A percentile compares a stretch with the other conserved stretches of the same genome.
Evolutionary conservation across 2,797 vertebrate species (phyloP).

Genomic region (Schizothorax lantsangensis): DNA sequence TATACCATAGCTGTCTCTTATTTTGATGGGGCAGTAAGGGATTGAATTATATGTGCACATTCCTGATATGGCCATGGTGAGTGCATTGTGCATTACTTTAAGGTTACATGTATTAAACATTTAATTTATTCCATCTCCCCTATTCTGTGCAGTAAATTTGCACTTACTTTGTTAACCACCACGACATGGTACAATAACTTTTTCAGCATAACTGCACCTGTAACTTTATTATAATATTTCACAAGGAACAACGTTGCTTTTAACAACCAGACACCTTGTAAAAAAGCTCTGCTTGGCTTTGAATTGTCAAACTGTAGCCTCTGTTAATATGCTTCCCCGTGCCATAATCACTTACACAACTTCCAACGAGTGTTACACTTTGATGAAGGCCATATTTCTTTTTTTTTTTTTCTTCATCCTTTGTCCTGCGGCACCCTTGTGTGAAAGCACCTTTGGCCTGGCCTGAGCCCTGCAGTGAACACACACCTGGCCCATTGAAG

Average conservation of each 20-base stretch:
- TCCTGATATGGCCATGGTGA: background rate
- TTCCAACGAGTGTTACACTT: background rate
- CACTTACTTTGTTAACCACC: slow-evolving; percentile 29
- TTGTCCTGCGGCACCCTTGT: slow-evolving; percentile 31
- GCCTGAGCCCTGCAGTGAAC: slow-evolving; percentile 14
- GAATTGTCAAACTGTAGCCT: slow-evolving; percentile 20
- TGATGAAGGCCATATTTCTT: slow-evolving; percentile 10
- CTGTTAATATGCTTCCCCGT: slow-evolving; percentile 37
- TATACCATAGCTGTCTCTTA: background rate
- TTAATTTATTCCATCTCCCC: background rate
- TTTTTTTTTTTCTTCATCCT: slow-evolving; percentile 21
- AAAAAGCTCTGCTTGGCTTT: slow-evolving; percentile 46
- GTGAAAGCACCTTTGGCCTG: slow-evolving; percentile 55
- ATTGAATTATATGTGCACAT: slow-evolving; percentile 11
- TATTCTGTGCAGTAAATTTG: slow-evolving; percentile 36
- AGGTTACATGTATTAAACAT: background rate
- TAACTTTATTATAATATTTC: slow-evolving; percentile 54
- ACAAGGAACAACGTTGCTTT: slow-evolving; percentile 45
- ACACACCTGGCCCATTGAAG: slow-evolving; percentile 37
- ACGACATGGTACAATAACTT: slow-evolving; percentile 3
- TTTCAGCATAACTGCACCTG: slow-evolving; percentile 38
- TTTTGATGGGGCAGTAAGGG: background rate
- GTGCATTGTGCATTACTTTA: background rate
- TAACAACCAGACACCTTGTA: slow-evolving; percentile 59
- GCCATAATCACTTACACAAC: slow-evolving; percentile 43